A percentile compares a stretch with the other conserved stretches of the same genome.
Conservation (phyloP, 2,888 invertebrate species). For the Sesia apiformis region DNA sequence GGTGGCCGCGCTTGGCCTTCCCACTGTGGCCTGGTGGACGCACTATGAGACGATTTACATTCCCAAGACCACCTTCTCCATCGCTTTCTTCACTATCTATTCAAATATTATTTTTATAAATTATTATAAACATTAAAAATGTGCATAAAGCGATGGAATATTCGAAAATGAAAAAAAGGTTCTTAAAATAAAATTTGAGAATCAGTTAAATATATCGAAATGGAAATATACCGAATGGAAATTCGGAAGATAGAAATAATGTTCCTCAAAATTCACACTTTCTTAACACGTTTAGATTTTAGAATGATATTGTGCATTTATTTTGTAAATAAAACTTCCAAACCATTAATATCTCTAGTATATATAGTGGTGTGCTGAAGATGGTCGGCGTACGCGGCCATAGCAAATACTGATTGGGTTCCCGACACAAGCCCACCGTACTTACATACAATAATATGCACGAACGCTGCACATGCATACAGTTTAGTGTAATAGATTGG, state of each 20-base stretch:
- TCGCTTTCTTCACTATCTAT: constrained; percentile 93
- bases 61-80: constrained; percentile 94
- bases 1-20: constrained; percentile 95
- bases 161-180: not conserved
- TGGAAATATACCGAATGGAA: too few species aligned
- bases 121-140: constrained; percentile 5
- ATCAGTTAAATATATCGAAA: too few species aligned
- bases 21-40: constrained; percentile 94
- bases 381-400: constrained; percentile 43
- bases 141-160: too few species aligned
- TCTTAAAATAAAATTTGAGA: too few species aligned
- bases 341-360: constrained; percentile 71
- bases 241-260: too few species aligned
- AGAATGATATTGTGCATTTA: not conserved
- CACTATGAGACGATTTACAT: constrained; percentile 90
- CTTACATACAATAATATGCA: not conserved
- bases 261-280: not conserved
- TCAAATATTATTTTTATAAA: too few species aligned
- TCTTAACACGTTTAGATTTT: not conserved
- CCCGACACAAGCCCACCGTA: not conserved
- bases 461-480: not conserved
- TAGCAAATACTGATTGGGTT: constrained; percentile 11
- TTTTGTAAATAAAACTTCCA: not conserved
- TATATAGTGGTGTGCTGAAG: constrained; percentile 80
- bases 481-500: constrained; percentile 18